Conservation (phyloP, 2,888 invertebrate genomes). For the Laspeyria flexula region DNA sequence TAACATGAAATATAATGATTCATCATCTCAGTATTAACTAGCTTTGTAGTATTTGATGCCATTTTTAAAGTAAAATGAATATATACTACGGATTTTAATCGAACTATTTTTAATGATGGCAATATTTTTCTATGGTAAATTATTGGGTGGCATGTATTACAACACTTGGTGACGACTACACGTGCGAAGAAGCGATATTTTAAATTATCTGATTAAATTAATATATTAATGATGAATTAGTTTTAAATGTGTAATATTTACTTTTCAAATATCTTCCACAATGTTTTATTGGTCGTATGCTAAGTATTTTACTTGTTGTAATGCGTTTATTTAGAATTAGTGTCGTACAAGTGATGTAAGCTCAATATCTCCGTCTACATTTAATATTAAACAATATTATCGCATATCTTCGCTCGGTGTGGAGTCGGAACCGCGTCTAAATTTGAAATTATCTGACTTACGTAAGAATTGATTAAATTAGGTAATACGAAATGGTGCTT, state of each 20-base stretch:
- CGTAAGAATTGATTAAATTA: constrained; percentile 63
- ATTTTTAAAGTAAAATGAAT: constrained; percentile 61
- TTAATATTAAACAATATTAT: constrained; percentile 21
- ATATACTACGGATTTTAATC: constrained; percentile 41
- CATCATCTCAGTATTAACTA: constrained; percentile 78
- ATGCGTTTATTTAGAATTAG: constrained; percentile 34
- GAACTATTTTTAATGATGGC: constrained; percentile 47
- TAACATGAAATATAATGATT: constrained; percentile 44
- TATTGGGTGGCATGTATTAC: constrained; percentile 53
- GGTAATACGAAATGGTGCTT: constrained; percentile 78
- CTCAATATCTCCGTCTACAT: constrained; percentile 43
- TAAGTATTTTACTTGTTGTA: constrained; percentile 24
- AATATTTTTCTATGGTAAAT: constrained; percentile 56
- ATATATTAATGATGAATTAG: constrained; percentile 17
- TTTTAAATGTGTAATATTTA: constrained; percentile 3
- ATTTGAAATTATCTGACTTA: constrained; percentile 49
- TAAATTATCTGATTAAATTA: neutral
- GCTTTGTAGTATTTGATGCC: constrained; percentile 76
- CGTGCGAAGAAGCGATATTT: constrained; percentile 20
- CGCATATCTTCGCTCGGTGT: constrained; percentile 26
- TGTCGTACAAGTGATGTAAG: constrained; percentile 23
- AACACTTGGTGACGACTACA: constrained; percentile 32
- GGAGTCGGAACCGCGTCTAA: constrained; percentile 20
- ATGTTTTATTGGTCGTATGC: neutral
- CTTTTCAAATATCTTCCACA: constrained; percentile 3